Base-by-base conservation (phyloP, 2,797 vertebrate species). In the Odontamblyopus lacepedii region DNA sequence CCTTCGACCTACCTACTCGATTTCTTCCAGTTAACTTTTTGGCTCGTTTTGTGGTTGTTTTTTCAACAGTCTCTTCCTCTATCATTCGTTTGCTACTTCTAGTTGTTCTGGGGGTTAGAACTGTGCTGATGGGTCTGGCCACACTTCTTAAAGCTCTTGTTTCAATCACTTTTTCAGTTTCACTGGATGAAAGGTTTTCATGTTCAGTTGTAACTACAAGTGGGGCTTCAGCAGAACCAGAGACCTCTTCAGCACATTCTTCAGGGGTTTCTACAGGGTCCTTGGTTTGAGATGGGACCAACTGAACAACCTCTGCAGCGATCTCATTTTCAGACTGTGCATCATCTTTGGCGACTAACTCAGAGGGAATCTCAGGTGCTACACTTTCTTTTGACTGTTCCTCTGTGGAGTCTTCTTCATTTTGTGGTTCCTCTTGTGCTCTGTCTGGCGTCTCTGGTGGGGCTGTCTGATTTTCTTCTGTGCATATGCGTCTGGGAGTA, bases 31-130 rank as follows among this genome's bases (percentile, higher is more conserved):
- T 63, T 32, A 32, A 63, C 35, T 63, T 38, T 19, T 63, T 38
- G 1, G 19, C 62, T 41, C 8, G 18, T 63, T 23, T 63, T 9
- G 13, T 9, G 8, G 62, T 4, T 38, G 38, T 44, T 64, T 13
- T 64, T 64, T 64, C 62, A 41, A 12, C 63, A 48, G 48, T 48
- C 9, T 64, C 61, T n/a, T 63, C 61, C 3, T 63, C 18, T 15
- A 6, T 2, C 3, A 5, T 44, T 12, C 5, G 11, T 16, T 64
- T 64, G 0, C 38, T 64, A 16, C 35, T 44, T 48, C 63, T 64
- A 23, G 63, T 64, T n/a, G 38, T 27, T 48, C 35, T 64, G 13
- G 63, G 38, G 11, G 38, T 64, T 44, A n/a, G 23, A 64, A 27
- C 38, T 8, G 19, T 5, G 19, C 18, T 63, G 32, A 9, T 35